Evolutionary conservation across 2,113 vertebrate genomes (phyloP).

Genomic region (Pseudopodoces humilis): DNA sequence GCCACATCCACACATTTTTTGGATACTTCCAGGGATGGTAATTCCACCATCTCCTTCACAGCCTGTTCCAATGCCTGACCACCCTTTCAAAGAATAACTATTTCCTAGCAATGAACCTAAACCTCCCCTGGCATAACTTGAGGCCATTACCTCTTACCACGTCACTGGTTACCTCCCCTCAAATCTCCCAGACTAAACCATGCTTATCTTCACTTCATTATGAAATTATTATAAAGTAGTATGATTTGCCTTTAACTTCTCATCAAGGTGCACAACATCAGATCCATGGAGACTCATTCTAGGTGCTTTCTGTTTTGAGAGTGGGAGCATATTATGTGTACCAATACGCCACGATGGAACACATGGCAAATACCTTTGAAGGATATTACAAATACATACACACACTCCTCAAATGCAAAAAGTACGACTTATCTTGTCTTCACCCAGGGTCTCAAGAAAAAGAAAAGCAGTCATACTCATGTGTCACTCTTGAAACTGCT

Average conservation of each 20-base stretch:
- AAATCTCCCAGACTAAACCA: background rate
- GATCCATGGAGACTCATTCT: background rate
- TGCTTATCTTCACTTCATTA: background rate
- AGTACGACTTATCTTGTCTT: background rate
- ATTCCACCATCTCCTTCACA: background rate
- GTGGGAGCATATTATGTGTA: background rate
- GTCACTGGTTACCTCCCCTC: background rate
- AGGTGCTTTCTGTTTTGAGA: background rate
- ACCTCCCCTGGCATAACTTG: accelerated
- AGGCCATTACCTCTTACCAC: background rate
- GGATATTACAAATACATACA: background rate
- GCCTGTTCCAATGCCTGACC: background rate
- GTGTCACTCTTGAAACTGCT: background rate
- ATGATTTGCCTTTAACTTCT: background rate
- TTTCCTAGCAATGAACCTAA: background rate
- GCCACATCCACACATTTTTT: background rate
- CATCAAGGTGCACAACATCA: background rate
- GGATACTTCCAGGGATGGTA: background rate
- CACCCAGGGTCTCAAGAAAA: background rate
- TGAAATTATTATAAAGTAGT: background rate
- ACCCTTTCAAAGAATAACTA: background rate
- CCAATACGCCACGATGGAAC: background rate
- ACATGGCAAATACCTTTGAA: background rate
- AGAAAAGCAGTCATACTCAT: background rate
- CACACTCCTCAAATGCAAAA: background rate